Base-by-base conservation (phyloP, 1,140 invertebrate species). In the Chrysopa pallens region DNA sequence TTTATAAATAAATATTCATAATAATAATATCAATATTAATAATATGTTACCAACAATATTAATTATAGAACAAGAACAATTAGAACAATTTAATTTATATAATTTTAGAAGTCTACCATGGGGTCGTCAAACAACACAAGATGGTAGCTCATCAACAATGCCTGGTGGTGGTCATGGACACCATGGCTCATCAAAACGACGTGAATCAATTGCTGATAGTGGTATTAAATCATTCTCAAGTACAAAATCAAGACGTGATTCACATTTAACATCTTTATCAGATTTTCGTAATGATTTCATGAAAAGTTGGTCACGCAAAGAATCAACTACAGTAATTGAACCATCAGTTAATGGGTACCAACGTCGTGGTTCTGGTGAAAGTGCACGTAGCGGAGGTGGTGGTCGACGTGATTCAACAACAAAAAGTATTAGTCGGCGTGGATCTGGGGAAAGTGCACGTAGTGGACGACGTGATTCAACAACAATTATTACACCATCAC, bases 131-230 rank as follows among this genome's bases (percentile, higher is more conserved):
- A 64, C 67, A 3, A 72, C 70, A 9, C 66, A 65, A 12, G 71
- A 74, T 17, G 55, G 60, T 0, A 62, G 64, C 23, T 67, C 67
- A 12, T 57, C 54, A 13, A 72, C 41, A 23, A 23, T 23, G 42
- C 50, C 28, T 23, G 31, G 31, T 33, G 31, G 35, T 56, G 8
- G 53, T 51, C 2, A 57, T 58, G 31, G 31, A 6, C 8, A 12
- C 6, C n/a, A 9, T 11, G 8, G 8, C 15, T 35, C 67, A 35
- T 66, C 75, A 17, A 82, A 84, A 42, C 66, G 83, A 0, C 67
- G 83, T 35, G 84, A 88, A 49, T 86, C 81, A 12, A 84, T 80
- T 13, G 81, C 81, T 12, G 82, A 86, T 56, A 81, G 80, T 0
- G 80, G 82, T n/a, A 79, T 84, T 40, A 78, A 80, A 48, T 81